phyloP scores from a whole-genome alignment of 2,113 vertebrate species.

The Sphyrna mokarran region DNA sequence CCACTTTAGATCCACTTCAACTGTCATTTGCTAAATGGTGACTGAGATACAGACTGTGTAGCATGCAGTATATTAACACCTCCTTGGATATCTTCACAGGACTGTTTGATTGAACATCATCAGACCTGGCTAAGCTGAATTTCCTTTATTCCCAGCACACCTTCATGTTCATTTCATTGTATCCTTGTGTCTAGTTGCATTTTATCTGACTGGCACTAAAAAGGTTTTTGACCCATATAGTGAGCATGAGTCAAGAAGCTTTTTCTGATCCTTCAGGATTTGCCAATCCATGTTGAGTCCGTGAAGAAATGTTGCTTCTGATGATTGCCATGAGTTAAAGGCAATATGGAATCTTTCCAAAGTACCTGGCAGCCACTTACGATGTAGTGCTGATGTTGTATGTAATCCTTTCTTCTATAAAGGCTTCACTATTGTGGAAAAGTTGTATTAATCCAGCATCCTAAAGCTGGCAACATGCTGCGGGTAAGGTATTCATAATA shows the following conservation, averaged over 20 bases:
- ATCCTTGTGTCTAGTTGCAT: background rate
- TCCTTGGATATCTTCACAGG: background rate
- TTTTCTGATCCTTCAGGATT: background rate
- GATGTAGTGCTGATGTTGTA: background rate
- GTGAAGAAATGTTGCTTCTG: background rate
- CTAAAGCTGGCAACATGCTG: background rate
- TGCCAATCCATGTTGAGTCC: background rate
- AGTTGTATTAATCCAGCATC: background rate
- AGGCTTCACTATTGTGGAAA: background rate
- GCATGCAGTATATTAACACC: background rate
- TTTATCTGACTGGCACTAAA: background rate
- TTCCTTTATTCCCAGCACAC: background rate
- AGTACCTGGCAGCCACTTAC: background rate
- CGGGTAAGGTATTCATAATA: background rate
- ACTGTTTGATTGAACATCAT: background rate
- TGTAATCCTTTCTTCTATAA: background rate
- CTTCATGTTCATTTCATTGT: background rate
- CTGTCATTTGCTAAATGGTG: background rate
- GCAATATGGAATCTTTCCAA: background rate
- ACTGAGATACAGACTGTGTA: background rate
- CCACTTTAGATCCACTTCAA: background rate
- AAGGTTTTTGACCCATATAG: background rate
- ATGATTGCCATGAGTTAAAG: background rate
- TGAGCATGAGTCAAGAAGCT: background rate
- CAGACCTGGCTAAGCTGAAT: background rate